phyloP scores from a whole-genome alignment of 2,888 invertebrate genomes.

The Troilus luridus region DNA sequence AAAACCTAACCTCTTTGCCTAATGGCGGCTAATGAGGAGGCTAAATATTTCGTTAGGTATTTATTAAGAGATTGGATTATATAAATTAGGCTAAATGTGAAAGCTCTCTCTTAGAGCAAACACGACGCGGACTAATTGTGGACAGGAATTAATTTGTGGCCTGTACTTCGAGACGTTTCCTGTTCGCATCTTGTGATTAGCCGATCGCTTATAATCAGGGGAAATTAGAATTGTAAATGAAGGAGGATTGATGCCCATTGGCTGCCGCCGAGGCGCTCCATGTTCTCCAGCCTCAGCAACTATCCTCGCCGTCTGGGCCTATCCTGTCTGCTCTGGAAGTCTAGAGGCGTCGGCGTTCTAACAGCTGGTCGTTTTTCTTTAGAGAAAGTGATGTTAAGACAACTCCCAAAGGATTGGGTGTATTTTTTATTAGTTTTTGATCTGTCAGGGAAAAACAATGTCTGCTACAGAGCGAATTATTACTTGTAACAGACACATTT shows the following conservation, averaged over 20 bases:
- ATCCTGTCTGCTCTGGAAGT: background rate
- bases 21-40: background rate
- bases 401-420: background rate
- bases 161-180: background rate
- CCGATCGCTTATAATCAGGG: background rate
- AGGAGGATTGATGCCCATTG: background rate
- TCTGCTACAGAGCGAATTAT: no score
- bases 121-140: background rate
- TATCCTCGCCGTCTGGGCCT: background rate
- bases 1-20: background rate
- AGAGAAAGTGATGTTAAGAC: background rate
- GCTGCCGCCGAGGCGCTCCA: background rate
- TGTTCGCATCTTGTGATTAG: background rate
- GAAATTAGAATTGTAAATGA: constrained; percentile 31
- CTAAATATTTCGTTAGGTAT: background rate
- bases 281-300: background rate
- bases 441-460: no score
- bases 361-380: background rate
- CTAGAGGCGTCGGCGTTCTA: background rate
- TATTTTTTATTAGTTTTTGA: no score
- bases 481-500: no score
- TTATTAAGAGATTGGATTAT: constrained; percentile 7
- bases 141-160: constrained; percentile 2
- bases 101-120: constrained; percentile 6
- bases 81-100: constrained; percentile 30